These are phyloP conservation scores for Parascotia fuliginaria DNA, from an alignment of 2,888 invertebrate species.

Conservation along the genomic window DNA sequence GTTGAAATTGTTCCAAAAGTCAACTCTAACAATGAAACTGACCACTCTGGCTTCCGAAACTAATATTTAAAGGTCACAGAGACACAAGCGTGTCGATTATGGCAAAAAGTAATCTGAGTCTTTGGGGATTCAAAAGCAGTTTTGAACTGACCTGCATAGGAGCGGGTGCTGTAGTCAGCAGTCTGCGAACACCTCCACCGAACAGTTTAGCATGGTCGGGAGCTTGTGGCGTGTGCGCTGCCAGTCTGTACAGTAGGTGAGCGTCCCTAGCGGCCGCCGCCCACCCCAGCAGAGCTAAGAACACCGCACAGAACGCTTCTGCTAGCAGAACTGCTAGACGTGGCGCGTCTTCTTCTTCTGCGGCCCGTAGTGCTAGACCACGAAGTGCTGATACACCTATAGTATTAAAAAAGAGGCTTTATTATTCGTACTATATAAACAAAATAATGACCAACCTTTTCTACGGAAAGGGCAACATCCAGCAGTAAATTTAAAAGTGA, in stretches of 20 bases:
- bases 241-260: constrained; percentile 94
- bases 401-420: neutral
- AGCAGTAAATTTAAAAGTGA: too few species aligned
- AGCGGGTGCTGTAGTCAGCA: constrained; percentile 91
- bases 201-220: constrained; percentile 93
- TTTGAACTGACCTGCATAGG: constrained; percentile 66
- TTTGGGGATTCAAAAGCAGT: too few species aligned
- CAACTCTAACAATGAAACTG: too few species aligned
- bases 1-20: too few species aligned
- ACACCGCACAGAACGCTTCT: constrained; percentile 97
- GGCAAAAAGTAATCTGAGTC: too few species aligned
- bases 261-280: constrained; percentile 97
- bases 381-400: constrained; percentile 95
- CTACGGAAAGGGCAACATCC: too few species aligned
- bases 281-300: constrained; percentile 96
- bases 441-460: too few species aligned
- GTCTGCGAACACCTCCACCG: constrained; percentile 95
- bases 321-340: constrained; percentile 95
- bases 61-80: too few species aligned
- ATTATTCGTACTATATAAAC: too few species aligned
- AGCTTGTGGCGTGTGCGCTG: constrained; percentile 92
- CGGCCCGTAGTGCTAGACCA: constrained; percentile 95
- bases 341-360: constrained; percentile 97
- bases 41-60: too few species aligned
- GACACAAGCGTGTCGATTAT: too few species aligned